These are phyloP conservation scores for Prochilodus magdalenae DNA, from an alignment of 2,113 vertebrate species.

Conservation along the genomic window DNA sequence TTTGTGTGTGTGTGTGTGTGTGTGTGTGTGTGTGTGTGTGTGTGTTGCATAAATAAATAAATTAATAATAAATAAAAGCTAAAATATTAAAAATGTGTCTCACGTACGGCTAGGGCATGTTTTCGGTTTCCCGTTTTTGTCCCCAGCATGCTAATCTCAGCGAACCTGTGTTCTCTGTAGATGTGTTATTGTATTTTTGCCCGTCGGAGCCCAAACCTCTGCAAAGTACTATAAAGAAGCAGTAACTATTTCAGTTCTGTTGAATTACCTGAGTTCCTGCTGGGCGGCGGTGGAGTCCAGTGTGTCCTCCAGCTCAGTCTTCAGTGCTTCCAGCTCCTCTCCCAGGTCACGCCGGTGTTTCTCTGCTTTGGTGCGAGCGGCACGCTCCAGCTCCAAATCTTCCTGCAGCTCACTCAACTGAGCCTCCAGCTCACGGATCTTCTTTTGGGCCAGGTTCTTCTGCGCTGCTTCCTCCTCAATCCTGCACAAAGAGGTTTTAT, in stretches of 20 bases:
- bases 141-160: too few species aligned
- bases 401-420: slow-evolving; percentile 96
- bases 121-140: too few species aligned
- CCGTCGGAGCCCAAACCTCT: too few species aligned
- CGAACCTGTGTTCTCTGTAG: too few species aligned
- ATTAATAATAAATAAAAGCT: too few species aligned
- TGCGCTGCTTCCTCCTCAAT: slow-evolving; percentile 94
- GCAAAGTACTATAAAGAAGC: too few species aligned
- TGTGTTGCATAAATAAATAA: too few species aligned
- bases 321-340: slow-evolving; percentile 95
- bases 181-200: too few species aligned
- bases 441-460: slow-evolving; percentile 95
- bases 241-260: background rate
- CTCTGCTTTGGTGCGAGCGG: slow-evolving; percentile 89
- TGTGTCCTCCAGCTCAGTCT: slow-evolving; percentile 96
- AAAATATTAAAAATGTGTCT: too few species aligned
- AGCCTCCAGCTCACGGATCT: slow-evolving; percentile 94
- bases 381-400: slow-evolving; percentile 91
- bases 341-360: slow-evolving; percentile 95
- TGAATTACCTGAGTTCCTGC: slow-evolving; percentile 90
- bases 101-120: too few species aligned
- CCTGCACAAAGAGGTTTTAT: slow-evolving; percentile 67
- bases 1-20: too few species aligned
- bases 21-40: too few species aligned
- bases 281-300: slow-evolving; percentile 94